Percentiles rank a stretch among this genome's conserved stretches.
phyloP scores from a whole-genome alignment of 2,113 vertebrate genomes.

The Istiophorus platypterus region DNA sequence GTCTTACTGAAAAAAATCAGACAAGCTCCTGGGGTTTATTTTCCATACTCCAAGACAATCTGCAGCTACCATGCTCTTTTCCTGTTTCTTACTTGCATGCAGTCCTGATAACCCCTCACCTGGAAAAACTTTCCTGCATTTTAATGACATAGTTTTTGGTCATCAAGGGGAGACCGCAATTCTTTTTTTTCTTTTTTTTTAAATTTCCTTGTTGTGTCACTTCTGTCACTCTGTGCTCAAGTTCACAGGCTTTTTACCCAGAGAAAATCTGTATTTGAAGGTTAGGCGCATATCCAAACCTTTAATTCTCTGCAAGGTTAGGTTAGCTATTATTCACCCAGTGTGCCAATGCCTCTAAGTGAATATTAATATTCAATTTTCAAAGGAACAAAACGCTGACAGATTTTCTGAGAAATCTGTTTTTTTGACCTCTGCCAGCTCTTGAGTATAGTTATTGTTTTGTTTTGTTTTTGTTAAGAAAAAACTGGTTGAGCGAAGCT shows the following conservation, averaged over 20 bases:
- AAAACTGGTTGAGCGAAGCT: background rate
- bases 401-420: background rate
- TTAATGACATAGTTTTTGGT: constrained; percentile 32
- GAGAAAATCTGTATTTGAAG: constrained; percentile 37
- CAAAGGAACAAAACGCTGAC: background rate
- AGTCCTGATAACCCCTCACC: constrained; percentile 20
- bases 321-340: constrained; percentile 17
- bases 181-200: constrained; percentile 44
- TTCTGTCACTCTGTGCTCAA: constrained; percentile 34
- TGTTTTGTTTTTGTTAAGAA: background rate
- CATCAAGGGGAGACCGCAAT: constrained; percentile 5
- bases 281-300: constrained; percentile 20
- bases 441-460: background rate
- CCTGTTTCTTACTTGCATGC: constrained; percentile 1
- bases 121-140: constrained; percentile 6
- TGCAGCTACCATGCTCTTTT: background rate
- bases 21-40: background rate
- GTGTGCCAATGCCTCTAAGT: background rate
- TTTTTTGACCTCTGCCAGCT: constrained; percentile 6
- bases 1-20: background rate
- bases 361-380: constrained; percentile 26
- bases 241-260: constrained; percentile 32
- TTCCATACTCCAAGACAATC: background rate
- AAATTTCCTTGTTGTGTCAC: constrained; percentile 38
- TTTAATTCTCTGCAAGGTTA: constrained; percentile 41